Evolutionary conservation across 2,888 invertebrate species (phyloP), one percentile per base, ranked within the genome.

Genomic region (Mesorhabditis spiculigera): DNA sequence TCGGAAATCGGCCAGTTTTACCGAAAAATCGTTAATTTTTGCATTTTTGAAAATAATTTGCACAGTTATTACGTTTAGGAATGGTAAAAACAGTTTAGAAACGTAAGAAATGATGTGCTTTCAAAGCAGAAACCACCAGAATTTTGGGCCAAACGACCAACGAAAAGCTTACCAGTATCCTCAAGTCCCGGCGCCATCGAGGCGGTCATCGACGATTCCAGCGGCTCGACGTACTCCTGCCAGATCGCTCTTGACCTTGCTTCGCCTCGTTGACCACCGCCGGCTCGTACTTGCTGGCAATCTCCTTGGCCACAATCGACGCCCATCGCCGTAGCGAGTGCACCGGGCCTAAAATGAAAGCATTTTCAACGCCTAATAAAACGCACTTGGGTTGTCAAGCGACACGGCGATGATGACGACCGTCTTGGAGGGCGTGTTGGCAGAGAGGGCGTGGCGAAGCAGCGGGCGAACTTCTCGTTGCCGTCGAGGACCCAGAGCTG

Each of bases 221-320:
- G 73, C 4, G 85, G 85, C 68, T 85, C 85, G n/a, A 84, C 81
- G 71, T 85, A 85, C 68, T 85, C 85, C 68, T 85, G 83, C 85
- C 85, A 85, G 69, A 75, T 43, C 82, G 69, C 44, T 82, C 77
- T 72, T 85, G 82, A 13, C 70, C 70, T 67, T 76, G 71, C 65
- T 73, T 73, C 6, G 82, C 79, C 43, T 82, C 81, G 16, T 68
- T 69, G 45, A 82, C 71, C 6, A 66, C 72, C 16, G 79, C 76
- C 65, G 78, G 79, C 10, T 74, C 68, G 68, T 81, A 85, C 28
- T n/a, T n/a, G 44, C 77, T 72, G 44, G 73, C 72, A n/a, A 84
- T 71, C 67, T 81, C 78, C 45, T 78, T 72, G 4, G 75, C 75
- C 44, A 79, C 71, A 5, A 84, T 71, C 41, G 74, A 77, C 5